Evolutionary conservation across 2,888 invertebrate genomes (phyloP), one percentile per base, ranked within the genome.

Genomic region (Lobophora halterata): DNA sequence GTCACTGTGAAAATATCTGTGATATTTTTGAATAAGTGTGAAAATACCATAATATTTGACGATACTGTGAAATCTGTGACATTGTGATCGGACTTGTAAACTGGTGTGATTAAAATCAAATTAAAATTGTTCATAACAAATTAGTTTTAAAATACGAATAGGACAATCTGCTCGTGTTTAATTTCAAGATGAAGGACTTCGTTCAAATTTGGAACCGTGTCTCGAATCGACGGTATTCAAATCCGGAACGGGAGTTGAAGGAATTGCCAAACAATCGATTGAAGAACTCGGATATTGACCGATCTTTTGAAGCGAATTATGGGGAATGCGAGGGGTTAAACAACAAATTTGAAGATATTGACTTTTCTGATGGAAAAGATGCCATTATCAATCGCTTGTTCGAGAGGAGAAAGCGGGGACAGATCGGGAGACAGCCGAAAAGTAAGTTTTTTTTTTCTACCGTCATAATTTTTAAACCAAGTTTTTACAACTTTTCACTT

Each of bases 131-230:
- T 24, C 3, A 20, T 38, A 31, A 26, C 26, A 5, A 1, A 20
- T 28, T 23, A 8, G 5, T 24, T n/a, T n/a, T n/a, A n/a, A n/a
- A n/a, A n/a, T n/a, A n/a, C n/a, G n/a, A n/a, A n/a, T n/a, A n/a
- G n/a, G 21, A 31, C 12, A 21, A n/a, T n/a, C n/a, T n/a, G 9
- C 5, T 13, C 30, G 34, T 35, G 27, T 19, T 27, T n/a, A n/a
- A n/a, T n/a, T 27, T 33, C 27, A 68, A 49, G 52, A 92, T 92
- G 92, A 92, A 92, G 75, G 92, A 92, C 53, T 67, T 92, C 8
- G 77, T 83, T 52, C 88, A 90, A 72, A 88, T 91, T 52, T 92
- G 89, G 89, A 87, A 75, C 30, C 73, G 77, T 14, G 71, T 89
- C 17, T 66, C 90, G 27, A 83, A 88, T 2, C 76, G 89, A 33